A percentile compares a stretch with the other conserved stretches of the same genome.
Conservation (phyloP, 2,113 vertebrate species). For the Oreocharis arfaki region DNA sequence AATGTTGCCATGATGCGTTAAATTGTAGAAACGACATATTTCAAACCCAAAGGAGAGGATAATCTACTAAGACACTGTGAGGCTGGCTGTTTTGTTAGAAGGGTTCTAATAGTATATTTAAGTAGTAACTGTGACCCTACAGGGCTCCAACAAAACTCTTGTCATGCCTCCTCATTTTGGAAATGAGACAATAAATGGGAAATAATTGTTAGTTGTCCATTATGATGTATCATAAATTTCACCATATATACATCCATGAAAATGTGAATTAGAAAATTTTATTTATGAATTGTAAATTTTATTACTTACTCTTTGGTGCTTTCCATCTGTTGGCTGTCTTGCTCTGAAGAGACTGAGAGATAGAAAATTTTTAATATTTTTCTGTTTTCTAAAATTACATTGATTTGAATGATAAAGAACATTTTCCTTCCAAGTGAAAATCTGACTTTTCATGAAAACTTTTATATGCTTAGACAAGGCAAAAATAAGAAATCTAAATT, state of each 20-base stretch:
- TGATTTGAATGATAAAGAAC: background rate
- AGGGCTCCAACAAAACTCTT: background rate
- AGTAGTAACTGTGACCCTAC: background rate
- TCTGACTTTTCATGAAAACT: background rate
- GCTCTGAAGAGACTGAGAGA: background rate
- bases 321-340: background rate
- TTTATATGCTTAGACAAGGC: background rate
- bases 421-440: background rate
- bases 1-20: background rate
- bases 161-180: accelerated
- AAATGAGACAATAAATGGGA: background rate
- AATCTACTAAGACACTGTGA: background rate
- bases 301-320: background rate
- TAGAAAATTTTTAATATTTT: background rate
- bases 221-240: background rate
- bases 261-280: background rate
- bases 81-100: background rate
- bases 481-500: background rate
- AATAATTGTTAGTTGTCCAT: background rate
- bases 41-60: background rate
- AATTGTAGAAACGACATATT: background rate
- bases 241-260: background rate
- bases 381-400: background rate
- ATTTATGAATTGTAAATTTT: background rate
- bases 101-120: background rate